These are phyloP conservation scores for Scopus umbretta DNA, from an alignment of 2,113 vertebrate species.

Conservation along the genomic window DNA sequence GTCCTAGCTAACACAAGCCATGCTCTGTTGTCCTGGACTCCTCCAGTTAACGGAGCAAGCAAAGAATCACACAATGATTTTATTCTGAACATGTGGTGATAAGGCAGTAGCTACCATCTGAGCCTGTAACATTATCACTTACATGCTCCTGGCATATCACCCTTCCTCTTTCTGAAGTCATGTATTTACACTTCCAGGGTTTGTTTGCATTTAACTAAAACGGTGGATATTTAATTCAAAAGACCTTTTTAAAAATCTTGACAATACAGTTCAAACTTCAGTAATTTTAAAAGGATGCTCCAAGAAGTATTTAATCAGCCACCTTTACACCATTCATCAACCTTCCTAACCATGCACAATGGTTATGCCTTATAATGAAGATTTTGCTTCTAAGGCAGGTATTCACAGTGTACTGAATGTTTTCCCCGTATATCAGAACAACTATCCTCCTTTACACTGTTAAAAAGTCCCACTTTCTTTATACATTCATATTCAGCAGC, in stretches of 20 bases:
- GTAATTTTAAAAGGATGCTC: not conserved
- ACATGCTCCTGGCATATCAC: not conserved
- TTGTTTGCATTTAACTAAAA: not conserved
- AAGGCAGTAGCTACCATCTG: not conserved
- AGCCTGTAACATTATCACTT: not conserved
- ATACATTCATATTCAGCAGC: not conserved
- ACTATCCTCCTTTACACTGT: not conserved
- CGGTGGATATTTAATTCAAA: not conserved
- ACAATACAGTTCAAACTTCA: not conserved
- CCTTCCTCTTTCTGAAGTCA: not conserved
- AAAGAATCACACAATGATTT: not conserved
- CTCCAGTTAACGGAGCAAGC: not conserved
- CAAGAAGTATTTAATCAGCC: not conserved
- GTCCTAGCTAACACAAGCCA: not conserved
- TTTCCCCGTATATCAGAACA: not conserved
- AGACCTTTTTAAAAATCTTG: not conserved
- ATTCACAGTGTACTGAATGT: not conserved
- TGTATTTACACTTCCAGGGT: not conserved
- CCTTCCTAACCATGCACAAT: accelerated
- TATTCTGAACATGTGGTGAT: not conserved
- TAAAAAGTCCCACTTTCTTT: not conserved
- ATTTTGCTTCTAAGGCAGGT: not conserved
- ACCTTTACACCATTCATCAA: not conserved
- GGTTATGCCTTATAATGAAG: not conserved
- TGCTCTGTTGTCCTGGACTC: not conserved